Evolutionary conservation across 2,797 vertebrate genomes (phyloP).

Genomic region (Phylloscopus collybita): DNA sequence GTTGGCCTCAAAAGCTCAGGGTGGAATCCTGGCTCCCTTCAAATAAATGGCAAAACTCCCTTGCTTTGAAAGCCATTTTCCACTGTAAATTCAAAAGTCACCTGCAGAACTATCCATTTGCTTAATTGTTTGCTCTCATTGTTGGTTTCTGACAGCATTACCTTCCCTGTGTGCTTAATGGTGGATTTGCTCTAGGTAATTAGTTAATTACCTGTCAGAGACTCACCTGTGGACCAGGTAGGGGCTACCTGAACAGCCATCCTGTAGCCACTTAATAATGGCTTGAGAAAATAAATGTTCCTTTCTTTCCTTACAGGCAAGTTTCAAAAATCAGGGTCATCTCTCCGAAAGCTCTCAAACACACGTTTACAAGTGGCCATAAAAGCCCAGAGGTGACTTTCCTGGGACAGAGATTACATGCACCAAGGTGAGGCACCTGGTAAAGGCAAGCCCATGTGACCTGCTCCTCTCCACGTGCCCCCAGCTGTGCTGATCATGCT

Average conservation of each 20-base stretch:
- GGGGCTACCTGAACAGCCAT: background rate
- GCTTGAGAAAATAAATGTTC: background rate
- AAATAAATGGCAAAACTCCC: background rate
- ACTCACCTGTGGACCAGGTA: background rate
- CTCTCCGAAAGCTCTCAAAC: background rate
- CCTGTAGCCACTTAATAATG: background rate
- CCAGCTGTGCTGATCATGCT: background rate
- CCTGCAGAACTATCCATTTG: background rate
- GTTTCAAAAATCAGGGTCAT: background rate
- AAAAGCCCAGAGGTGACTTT: background rate
- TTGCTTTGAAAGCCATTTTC: background rate
- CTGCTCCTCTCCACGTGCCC: accelerated
- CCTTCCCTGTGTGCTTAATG: background rate
- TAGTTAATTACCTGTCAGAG: background rate
- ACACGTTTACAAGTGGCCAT: background rate
- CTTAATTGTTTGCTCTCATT: background rate
- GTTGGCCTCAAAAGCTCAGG: background rate
- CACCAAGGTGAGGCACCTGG: background rate
- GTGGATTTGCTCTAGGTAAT: background rate
- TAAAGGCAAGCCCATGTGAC: accelerated
- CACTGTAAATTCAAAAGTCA: background rate
- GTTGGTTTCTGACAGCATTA: background rate
- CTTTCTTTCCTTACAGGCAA: background rate
- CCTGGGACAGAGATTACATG: accelerated
- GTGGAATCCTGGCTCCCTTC: background rate